Evolutionary conservation across 2,888 invertebrate genomes (phyloP).

Genomic region (Lithophane leautieri): DNA sequence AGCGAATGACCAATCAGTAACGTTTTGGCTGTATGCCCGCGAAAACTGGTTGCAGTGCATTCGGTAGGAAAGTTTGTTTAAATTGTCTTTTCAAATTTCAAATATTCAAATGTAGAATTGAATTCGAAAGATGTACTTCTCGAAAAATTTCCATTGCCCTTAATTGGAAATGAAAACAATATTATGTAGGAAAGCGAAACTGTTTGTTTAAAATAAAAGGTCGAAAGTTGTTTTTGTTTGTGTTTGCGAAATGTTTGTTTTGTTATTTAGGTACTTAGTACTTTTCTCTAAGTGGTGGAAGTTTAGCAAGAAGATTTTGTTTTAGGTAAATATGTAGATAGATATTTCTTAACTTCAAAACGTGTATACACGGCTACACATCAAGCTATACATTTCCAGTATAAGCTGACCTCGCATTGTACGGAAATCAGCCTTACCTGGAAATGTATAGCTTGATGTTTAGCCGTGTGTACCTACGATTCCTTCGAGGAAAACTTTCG

Average conservation of each 20-base stretch:
- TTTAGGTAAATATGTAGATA: background rate
- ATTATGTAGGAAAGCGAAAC: background rate
- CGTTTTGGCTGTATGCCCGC: conserved; percentile 16
- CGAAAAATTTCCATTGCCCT: conserved; percentile 5
- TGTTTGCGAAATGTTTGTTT: conserved; percentile 26
- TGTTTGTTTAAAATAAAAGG: conserved; percentile 39
- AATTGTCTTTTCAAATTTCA: conserved; percentile 23
- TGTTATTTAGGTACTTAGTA: conserved; percentile 15
- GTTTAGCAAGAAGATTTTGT: background rate
- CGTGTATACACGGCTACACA: no score
- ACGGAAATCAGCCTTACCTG: no score
- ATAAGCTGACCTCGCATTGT: no score
- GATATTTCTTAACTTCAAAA: background rate
- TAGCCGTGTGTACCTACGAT: background rate
- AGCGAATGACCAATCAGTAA: conserved; percentile 53
- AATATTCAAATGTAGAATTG: conserved; percentile 7
- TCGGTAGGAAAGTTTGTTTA: conserved; percentile 20
- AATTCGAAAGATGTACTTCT: background rate
- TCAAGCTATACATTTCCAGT: no score
- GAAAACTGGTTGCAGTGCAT: conserved; percentile 26
- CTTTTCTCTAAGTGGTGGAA: background rate
- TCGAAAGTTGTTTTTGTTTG: conserved; percentile 55
- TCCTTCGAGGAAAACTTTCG: background rate
- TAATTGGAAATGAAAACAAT: conserved; percentile 15
- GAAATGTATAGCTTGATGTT: no score